Percentiles rank a stretch among this genome's conserved stretches.
phyloP scores from a whole-genome alignment of 2,888 invertebrate genomes.

The Caenorhabditis japonica region DNA sequence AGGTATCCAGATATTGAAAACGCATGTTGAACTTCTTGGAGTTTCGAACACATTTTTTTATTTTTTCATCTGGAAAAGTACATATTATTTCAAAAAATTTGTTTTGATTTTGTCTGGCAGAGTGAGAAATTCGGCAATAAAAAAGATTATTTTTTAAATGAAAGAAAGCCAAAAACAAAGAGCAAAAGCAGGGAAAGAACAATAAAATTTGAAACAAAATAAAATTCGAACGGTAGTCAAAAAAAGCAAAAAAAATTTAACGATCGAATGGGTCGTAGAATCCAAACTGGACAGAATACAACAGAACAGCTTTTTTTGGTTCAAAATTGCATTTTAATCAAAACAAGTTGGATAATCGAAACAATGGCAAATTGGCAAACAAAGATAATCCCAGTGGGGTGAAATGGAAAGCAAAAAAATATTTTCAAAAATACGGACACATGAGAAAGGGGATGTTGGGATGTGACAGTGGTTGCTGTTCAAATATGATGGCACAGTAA shows the following conservation, averaged over 20 bases:
- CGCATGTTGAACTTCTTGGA: conserved; percentile 38
- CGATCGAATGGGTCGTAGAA: too few species aligned
- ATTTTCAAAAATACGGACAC: too few species aligned
- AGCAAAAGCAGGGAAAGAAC: neutral
- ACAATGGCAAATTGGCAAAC: neutral
- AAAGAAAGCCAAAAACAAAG: neutral
- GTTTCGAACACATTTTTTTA: conserved; percentile 13
- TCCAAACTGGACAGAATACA: too few species aligned
- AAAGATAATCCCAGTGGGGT: too few species aligned
- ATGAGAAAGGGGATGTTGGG: neutral
- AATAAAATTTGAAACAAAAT: neutral
- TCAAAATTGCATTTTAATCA: conserved; percentile 1
- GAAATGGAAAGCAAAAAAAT: too few species aligned
- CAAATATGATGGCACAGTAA: neutral
- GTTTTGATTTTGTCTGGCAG: too few species aligned
- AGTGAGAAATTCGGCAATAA: conserved; percentile 1
- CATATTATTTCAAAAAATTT: too few species aligned
- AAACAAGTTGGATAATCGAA: conserved; percentile 6
- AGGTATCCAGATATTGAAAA: conserved; percentile 73
- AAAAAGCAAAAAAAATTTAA: too few species aligned
- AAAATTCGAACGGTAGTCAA: neutral
- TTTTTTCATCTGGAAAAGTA: conserved; percentile 2
- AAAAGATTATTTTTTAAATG: neutral
- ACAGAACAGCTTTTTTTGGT: too few species aligned
- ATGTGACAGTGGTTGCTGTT: neutral